Evolutionary conservation across 2,888 invertebrate genomes (phyloP), one percentile per base, ranked within the genome.

Genomic region (Heliconius hortense): DNA sequence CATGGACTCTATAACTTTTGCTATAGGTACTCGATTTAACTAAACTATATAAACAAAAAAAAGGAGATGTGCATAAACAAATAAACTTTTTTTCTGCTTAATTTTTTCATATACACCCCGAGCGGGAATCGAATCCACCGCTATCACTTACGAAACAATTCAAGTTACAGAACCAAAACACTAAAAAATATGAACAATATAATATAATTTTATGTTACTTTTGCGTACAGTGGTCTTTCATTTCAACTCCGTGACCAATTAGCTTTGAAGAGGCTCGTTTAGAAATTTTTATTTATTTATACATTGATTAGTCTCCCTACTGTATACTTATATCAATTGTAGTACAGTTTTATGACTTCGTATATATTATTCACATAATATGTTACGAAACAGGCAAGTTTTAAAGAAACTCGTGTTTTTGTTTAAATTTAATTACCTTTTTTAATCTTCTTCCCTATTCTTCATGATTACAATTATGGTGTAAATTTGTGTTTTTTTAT

Each of bases 181-280:
- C 31, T 64, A 64, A 26, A 60, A 26, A 59, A 3, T 59, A 4
- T 31, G n/a, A 31, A 35, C 11, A 35, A 21, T 35, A 35, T 39
- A n/a, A n/a, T 66, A 39, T 39, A 66, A 66, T 66, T 66, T 39
- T 24, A 39, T 66, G 35, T 66, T 66, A 13, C 0, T 24, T n/a
- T 39, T 24, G 21, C 10, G 10, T 13, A 66, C 24, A 15, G n/a
- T 39, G 39, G 39, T 39, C n/a, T 64, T 66, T 66, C 24, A 39
- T 66, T 66, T 24, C 7, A 66, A 24, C 39, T 39, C 24, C 64
- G 18, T 66, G 64, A 66, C 64, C 39, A 66, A 66, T 39, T 39
- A 66, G n/a, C 39, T 66, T 66, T n/a, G n/a, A 39, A 66, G 39
- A 39, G n/a, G 64, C 13, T 66, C 64, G 64, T 66, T 66, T 66